Evolutionary conservation across 2,888 invertebrate genomes (phyloP), one percentile per base, ranked within the genome.

Genomic region (Meiosimyza decipiens): DNA sequence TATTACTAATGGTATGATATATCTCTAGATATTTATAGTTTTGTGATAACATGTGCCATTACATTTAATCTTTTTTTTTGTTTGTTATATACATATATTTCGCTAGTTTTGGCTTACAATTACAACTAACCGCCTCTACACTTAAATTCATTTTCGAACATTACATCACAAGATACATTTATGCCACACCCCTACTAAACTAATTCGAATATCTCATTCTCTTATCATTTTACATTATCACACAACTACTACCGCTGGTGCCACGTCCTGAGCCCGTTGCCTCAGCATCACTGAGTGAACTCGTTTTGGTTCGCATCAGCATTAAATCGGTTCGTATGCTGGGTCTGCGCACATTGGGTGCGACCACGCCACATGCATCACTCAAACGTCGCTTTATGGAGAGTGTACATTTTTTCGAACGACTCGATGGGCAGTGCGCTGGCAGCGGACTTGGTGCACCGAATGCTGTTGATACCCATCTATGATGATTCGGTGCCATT

Each of bases 401-500:
- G 71, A 95, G 88, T 4, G 94, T 93, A 81, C 93, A 92, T 86
- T 92, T 92, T 84, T 93, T 93, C 82, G 90, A 90, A 80, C 91
- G 89, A 83, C 90, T 91, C 59, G 90, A 89, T 75, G 91, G 91
- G 49, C 90, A 90, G 76, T 91, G 90, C 0, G 92, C 91, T 2
- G 93, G 93, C 76, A 94, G 83, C 11, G 93, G 93, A 77, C 93
- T 93, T 0, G 94, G 94, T 71, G 93, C 92, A 6, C 94, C 91
- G 77, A 94, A 94, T 11, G 91, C 92, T 15, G 92, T 91, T 80
- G 91, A 92, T 59, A 95, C 93, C 73, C 93, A 90, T 81, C 94
- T 92, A 86, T 95, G 95, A 83, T 95, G 93, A 82, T 95, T 94
- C 0, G 94, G 94, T 22, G 95, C 94, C 95, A 96, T 96, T 88